Conservation (phyloP, 2,888 invertebrate species). For the Dicycla oo region DNA sequence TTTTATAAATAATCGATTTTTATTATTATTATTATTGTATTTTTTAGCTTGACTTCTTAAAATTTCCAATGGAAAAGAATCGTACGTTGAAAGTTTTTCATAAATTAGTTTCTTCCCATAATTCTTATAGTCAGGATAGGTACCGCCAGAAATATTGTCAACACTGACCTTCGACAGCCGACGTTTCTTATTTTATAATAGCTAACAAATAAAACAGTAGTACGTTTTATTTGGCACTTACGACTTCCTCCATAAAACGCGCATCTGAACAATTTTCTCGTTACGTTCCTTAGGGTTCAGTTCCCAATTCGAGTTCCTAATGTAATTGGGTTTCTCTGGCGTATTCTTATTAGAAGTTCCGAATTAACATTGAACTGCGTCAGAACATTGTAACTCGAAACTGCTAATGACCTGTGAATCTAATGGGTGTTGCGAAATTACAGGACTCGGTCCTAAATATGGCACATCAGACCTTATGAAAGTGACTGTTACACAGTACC, state of each 20-base stretch:
- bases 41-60: neutral
- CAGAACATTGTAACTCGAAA: conserved; percentile 26
- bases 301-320: conserved; percentile 26
- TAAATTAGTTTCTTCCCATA: neutral
- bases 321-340: conserved; percentile 49
- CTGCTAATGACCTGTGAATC: conserved; percentile 29
- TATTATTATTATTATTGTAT: too few relatives aligned
- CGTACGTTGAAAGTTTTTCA: neutral
- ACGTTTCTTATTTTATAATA: conserved; percentile 29
- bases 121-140: neutral
- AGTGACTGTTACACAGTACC: too few relatives aligned
- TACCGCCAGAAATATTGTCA: neutral
- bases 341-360: conserved; percentile 40
- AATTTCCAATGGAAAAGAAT: neutral
- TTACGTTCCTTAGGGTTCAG: conserved; percentile 22
- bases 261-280: conserved; percentile 20
- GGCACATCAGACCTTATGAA: neutral
- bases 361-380: conserved; percentile 20
- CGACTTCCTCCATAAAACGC: conserved; percentile 40
- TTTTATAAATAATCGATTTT: too few relatives aligned
- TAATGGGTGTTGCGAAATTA: conserved; percentile 12
- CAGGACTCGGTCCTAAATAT: neutral
- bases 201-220: conserved; percentile 18
- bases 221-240: conserved; percentile 41
- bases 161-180: conserved; percentile 25